phyloP scores from a whole-genome alignment of 2,797 vertebrate genomes.

The Salmo trutta region DNA sequence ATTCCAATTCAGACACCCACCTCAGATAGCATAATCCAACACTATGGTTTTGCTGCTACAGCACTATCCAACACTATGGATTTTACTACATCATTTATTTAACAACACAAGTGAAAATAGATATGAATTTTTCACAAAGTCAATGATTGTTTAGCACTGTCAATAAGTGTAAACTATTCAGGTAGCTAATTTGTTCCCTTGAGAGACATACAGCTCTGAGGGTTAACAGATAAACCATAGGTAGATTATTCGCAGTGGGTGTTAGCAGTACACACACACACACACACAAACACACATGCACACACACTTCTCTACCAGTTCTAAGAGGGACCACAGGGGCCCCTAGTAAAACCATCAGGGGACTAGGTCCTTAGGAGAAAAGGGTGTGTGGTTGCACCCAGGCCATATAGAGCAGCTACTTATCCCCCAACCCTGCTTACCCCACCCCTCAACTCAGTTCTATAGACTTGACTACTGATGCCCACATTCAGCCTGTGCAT shows the following conservation, averaged over 20 bases:
- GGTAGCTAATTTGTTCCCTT: constrained; percentile 57
- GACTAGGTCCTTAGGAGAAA: constrained; percentile 9
- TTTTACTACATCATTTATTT: neutral
- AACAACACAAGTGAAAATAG: constrained; percentile 29
- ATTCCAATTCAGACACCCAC: constrained; percentile 28
- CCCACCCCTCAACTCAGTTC: constrained; percentile 51
- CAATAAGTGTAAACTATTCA: constrained; percentile 50
- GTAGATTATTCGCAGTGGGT: constrained; percentile 70
- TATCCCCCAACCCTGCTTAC: constrained; percentile 53
- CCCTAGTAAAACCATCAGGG: constrained; percentile 69
- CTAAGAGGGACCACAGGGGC: constrained; percentile 54
- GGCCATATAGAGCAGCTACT: constrained; percentile 66
- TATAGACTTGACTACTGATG: constrained; percentile 67
- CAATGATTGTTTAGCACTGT: constrained; percentile 39
- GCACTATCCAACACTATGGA: neutral
- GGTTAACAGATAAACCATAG: constrained; percentile 71
- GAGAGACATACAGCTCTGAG: constrained; percentile 52
- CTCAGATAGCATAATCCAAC: constrained; percentile 45
- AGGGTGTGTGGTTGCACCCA: constrained; percentile 55
- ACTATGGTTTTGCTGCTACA: constrained; percentile 12
- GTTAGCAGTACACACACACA: constrained; percentile 38
- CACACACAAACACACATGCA: too few species aligned
- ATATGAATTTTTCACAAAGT: constrained; percentile 37
- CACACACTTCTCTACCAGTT: too few species aligned
- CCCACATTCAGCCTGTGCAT: constrained; percentile 68